Conservation (phyloP, 1,140 invertebrate genomes). For the Druon quercuslanigerum region DNA sequence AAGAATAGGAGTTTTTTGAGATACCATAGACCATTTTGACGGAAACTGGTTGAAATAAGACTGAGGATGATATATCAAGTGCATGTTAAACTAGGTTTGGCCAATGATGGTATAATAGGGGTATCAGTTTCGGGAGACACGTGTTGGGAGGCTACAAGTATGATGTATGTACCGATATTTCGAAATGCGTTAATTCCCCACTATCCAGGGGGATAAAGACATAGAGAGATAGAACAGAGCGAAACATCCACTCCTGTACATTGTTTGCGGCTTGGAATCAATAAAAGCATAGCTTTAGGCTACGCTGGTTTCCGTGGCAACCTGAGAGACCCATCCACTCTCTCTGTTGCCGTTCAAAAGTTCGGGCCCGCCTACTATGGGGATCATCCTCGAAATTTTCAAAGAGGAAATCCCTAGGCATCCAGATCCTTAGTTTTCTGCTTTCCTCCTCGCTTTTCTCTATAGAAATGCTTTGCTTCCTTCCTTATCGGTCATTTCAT, state of each 20-base stretch:
- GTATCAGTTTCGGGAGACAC: constrained; percentile 59
- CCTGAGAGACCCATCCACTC: constrained; percentile 71
- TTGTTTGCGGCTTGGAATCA: constrained; percentile 76
- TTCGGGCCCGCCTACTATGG: constrained; percentile 64
- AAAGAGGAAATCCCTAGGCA: constrained; percentile 53
- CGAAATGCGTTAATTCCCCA: constrained; percentile 67
- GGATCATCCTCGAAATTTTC: constrained; percentile 61
- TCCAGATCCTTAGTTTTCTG: constrained; percentile 36
- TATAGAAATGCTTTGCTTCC: not conserved
- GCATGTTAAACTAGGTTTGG: no score
- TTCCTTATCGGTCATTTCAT: not conserved
- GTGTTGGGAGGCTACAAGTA: constrained; percentile 55
- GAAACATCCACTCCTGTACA: constrained; percentile 75
- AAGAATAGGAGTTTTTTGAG: no score
- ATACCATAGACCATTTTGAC: no score
- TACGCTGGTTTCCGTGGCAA: constrained; percentile 72
- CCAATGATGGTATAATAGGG: constrained; percentile 17
- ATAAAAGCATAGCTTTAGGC: constrained; percentile 77
- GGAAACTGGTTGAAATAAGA: no score
- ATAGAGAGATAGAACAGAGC: constrained; percentile 71
- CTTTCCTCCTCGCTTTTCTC: constrained; percentile 7
- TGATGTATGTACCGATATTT: constrained; percentile 63
- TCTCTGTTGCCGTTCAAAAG: constrained; percentile 60
- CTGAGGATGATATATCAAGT: no score
- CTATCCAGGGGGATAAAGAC: constrained; percentile 69